Conservation (phyloP, 2,888 invertebrate genomes). For the Drosophila buzzatii region DNA sequence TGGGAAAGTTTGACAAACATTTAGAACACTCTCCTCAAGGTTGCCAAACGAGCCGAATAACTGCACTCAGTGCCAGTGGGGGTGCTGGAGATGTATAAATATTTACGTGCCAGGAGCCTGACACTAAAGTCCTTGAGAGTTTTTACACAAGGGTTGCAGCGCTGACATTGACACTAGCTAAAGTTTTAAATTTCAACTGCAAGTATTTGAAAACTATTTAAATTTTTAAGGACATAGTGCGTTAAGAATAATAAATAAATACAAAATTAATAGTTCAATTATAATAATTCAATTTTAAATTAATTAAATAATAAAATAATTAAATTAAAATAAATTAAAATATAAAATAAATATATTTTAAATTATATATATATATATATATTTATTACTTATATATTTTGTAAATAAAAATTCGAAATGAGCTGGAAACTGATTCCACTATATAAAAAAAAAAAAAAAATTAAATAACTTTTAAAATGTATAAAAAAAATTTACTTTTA, state of each 20-base stretch:
- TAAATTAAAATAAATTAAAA: too few species aligned
- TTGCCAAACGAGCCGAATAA: neutral
- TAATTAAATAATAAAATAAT: too few species aligned
- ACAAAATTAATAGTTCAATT: too few species aligned
- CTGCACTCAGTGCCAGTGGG: conserved; percentile 13
- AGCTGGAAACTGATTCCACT: too few species aligned
- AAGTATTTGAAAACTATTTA: neutral
- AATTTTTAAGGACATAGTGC: neutral
- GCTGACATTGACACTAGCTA: neutral
- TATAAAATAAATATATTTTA: too few species aligned
- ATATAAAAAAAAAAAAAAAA: too few species aligned
- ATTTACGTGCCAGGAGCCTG: conserved; percentile 33
- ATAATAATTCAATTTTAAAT: too few species aligned
- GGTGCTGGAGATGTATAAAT: neutral
- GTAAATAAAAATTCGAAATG: too few species aligned
- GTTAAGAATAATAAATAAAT: neutral
- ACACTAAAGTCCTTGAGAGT: conserved; percentile 33
- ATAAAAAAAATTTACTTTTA: too few species aligned
- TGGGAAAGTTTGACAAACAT: conserved; percentile 48
- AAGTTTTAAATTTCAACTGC: neutral
- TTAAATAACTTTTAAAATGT: too few species aligned
- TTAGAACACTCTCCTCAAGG: conserved; percentile 47
- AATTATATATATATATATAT: too few species aligned
- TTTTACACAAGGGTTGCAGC: conserved; percentile 1
- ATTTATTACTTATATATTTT: too few species aligned